Base-by-base conservation (phyloP, 2,888 invertebrate species). In the Epistrophella euchroma region DNA sequence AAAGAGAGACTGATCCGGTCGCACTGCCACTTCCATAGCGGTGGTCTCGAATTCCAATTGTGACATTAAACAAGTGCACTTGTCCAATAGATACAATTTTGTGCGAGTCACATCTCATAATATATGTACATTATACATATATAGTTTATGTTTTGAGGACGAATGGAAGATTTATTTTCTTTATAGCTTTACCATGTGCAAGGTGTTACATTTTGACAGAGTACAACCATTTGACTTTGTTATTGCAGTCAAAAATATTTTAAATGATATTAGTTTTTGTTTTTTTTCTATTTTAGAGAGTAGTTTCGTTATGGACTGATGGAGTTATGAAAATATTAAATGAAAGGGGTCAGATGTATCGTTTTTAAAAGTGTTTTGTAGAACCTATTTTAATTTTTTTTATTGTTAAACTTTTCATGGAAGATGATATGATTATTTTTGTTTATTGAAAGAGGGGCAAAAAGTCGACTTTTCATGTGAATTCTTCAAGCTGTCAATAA, bases 41-140 rank as follows among this genome's bases (percentile, higher is more conserved):
- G 86, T 86, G 86, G 86, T 86, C 82, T 82, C 86, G 58, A 77
- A 86, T 86, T 86, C 86, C 86, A 86, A 86, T 86, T 86, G 86
- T 68, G 86, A 86, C 82, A 82, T 78, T 82, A 78, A 62, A 86
- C 86, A 86, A 82, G 86, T 86, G 86, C 86, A 86, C 82, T 82
- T 86, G 86, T 86, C 77, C 77, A 62, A 77, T 74, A 82, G 82
- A 86, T 86, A 77, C 81, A 77, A 73, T 28, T 66, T 17, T 47
- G 60, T 68, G 66, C 40, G 66, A 60, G 13, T 56, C 19, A 28
- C 62, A 68, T 60, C 47, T 66, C 47, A 64, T 45, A 64, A 45
- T 43, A 43, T 32, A 35, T 11, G 2, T 4, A 9, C 3, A 10
- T 2, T 37, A 40, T 40, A 40, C 15, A n/a, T n/a, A 43, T n/a